Percentiles rank a stretch among this genome's conserved stretches.
Evolutionary conservation across 2,888 invertebrate species (phyloP).

Genomic region (Blastobasis lacticolella): DNA sequence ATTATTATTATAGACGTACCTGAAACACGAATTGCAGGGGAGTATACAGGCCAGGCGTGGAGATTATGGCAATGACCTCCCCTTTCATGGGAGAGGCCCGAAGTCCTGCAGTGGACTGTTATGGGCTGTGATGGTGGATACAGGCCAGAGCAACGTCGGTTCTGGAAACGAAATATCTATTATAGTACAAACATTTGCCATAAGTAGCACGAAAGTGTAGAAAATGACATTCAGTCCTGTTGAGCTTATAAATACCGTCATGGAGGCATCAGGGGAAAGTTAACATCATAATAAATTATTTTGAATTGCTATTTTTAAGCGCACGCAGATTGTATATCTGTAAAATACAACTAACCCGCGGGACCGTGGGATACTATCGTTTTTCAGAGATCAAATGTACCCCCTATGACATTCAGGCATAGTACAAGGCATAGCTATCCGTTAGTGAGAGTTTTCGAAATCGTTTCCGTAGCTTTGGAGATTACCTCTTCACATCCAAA

Average conservation of each 20-base stretch:
- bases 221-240: slow-evolving; percentile 19
- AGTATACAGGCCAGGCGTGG: too few species aligned
- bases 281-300: slow-evolving; percentile 22
- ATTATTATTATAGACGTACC: neutral
- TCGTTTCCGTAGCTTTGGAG: neutral
- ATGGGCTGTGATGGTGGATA: neutral
- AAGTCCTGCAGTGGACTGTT: neutral
- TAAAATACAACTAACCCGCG: too few species aligned
- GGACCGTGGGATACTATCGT: neutral
- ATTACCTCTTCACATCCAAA: neutral
- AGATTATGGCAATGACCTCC: too few species aligned
- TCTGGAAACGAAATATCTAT: neutral
- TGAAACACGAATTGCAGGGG: neutral
- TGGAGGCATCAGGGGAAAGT: slow-evolving; percentile 21
- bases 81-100: neutral
- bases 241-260: slow-evolving; percentile 34
- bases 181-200: too few species aligned
- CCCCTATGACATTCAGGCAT: neutral
- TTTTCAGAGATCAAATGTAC: neutral
- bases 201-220: neutral
- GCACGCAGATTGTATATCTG: neutral
- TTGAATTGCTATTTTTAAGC: neutral
- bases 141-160: neutral
- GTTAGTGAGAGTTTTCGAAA: neutral
- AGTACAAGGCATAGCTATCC: neutral